These are phyloP conservation scores for Calephelis perditalis DNA, from an alignment of 2,888 invertebrate genomes.

Conservation along the genomic window DNA sequence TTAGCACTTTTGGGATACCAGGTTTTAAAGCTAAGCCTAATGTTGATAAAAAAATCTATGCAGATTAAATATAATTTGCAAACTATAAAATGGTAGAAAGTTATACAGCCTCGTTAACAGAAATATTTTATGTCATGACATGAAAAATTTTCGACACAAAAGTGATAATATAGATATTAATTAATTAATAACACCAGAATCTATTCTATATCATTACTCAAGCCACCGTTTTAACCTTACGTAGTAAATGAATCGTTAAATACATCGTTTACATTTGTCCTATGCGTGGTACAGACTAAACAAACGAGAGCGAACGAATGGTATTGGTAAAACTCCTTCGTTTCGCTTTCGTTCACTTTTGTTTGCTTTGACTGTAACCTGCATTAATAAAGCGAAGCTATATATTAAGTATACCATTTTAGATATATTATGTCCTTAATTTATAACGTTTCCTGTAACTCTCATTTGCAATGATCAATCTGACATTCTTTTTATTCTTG, in stretches of 20 bases:
- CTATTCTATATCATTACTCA: conserved; percentile 6
- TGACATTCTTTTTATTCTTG: not conserved
- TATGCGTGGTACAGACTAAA: not conserved
- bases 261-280: conserved; percentile 41
- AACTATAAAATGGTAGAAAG: conserved; percentile 2
- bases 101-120: not conserved
- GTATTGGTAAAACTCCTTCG: no score
- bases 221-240: not conserved
- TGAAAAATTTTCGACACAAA: not conserved
- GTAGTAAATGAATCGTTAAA: conserved; percentile 41
- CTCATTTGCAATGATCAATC: not conserved
- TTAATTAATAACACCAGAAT: conserved; percentile 1
- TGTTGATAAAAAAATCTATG: not conserved
- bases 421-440: not conserved
- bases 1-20: not conserved
- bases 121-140: not conserved
- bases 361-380: no score
- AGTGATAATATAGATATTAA: not conserved
- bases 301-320: no score
- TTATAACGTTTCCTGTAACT: not conserved
- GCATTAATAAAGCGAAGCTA: conserved; percentile 6
- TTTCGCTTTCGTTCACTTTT: no score
- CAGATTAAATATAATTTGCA: conserved; percentile 5
- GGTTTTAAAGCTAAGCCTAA: no score
- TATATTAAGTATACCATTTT: conserved; percentile 8